A percentile compares a stretch with the other conserved stretches of the same genome.
These are phyloP conservation scores for Heliconius nattereri DNA, from an alignment of 1,140 invertebrate genomes.

Conservation along the genomic window DNA sequence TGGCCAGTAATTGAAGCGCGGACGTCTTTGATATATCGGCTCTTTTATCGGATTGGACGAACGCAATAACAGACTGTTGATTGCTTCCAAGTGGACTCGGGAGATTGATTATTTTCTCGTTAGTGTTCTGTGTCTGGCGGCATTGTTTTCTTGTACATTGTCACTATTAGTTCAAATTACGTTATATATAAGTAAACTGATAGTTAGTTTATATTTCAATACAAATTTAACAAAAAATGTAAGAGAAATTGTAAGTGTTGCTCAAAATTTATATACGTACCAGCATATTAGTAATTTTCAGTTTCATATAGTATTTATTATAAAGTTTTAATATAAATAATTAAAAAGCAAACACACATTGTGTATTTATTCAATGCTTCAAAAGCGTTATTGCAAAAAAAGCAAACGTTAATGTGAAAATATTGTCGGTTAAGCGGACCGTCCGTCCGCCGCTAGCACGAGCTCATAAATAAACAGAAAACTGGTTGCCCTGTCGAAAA, in stretches of 20 bases:
- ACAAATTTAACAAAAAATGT: not conserved
- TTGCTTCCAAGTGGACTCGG: conserved; percentile 78
- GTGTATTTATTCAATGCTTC: conserved; percentile 44
- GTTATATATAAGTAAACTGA: conserved; percentile 22
- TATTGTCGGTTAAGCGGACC: conserved; percentile 67
- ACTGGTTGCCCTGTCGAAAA: conserved; percentile 77
- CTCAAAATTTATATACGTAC: not conserved
- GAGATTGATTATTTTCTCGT: conserved; percentile 81
- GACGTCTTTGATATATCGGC: conserved; percentile 81
- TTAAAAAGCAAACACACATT: not conserved
- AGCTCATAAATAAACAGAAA: conserved; percentile 79
- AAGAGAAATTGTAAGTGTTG: not conserved
- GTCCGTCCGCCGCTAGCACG: conserved; percentile 62
- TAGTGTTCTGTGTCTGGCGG: conserved; percentile 56
- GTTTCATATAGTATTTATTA: not conserved
- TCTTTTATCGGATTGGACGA: conserved; percentile 80
- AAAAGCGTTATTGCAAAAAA: conserved; percentile 63
- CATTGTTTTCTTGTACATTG: conserved; percentile 59
- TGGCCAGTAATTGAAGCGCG: conserved; percentile 78
- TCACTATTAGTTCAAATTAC: conserved; percentile 30
- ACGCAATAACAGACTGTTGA: conserved; percentile 81
- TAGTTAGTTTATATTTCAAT: not conserved
- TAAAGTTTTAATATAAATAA: not conserved
- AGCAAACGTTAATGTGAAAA: conserved; percentile 70
- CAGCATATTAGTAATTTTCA: not conserved